Percentiles rank a stretch among this genome's conserved stretches.
phyloP scores from a whole-genome alignment of 2,113 vertebrate species.

The Macaca mulatta region DNA sequence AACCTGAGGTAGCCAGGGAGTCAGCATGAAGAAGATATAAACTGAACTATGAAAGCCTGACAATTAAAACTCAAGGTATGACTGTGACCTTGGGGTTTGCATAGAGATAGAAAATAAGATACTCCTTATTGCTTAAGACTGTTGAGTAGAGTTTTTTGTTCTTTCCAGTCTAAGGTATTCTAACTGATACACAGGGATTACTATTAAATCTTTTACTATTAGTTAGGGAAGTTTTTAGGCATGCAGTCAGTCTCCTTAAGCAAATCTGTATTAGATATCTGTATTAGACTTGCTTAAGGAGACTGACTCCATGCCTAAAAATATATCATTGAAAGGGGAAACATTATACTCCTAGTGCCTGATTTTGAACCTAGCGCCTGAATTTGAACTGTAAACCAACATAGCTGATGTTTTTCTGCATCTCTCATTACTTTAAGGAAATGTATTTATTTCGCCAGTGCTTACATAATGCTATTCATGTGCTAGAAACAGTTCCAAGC shows the following conservation, averaged over 20 bases:
- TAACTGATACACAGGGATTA: neutral
- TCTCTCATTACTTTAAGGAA: neutral
- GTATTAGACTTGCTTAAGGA: neutral
- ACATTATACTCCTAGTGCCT: neutral
- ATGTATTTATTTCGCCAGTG: neutral
- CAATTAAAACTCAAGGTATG: neutral
- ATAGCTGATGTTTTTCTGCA: neutral
- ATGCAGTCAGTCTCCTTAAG: too few species aligned
- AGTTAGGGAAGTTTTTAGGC: neutral
- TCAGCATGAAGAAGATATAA: neutral
- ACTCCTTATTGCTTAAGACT: neutral
- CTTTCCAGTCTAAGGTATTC: neutral
- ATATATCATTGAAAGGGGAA: neutral
- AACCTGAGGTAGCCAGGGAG: neutral
- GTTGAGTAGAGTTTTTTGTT: neutral
- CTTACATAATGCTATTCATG: neutral
- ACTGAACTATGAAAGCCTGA: neutral
- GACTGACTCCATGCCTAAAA: neutral
- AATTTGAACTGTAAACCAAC: neutral
- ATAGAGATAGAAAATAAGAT: neutral
- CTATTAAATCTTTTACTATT: neutral
- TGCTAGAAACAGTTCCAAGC: neutral
- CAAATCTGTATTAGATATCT: too few species aligned
- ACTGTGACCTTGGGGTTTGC: neutral
- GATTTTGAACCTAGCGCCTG: neutral